Conservation (phyloP, 2,888 invertebrate genomes). For the Brassicogethes aeneus region DNA sequence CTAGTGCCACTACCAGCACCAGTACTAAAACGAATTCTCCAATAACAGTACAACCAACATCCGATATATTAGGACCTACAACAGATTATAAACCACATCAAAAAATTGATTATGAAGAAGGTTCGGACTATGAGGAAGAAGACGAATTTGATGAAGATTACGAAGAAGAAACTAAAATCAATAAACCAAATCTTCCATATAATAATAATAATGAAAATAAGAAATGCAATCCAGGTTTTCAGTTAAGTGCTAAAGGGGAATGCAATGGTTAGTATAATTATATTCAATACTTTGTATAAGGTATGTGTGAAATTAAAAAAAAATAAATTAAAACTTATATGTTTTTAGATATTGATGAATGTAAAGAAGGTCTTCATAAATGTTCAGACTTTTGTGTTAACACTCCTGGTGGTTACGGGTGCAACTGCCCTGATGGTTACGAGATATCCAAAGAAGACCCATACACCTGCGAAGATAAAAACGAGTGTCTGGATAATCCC, state of each 20-base stretch:
- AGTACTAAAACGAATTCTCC: too few species aligned
- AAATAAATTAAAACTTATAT: background rate
- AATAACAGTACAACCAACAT: too few species aligned
- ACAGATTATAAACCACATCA: too few species aligned
- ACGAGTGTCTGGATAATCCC: slow-evolving; percentile 38
- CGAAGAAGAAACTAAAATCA: slow-evolving; percentile 5
- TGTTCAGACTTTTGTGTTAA: slow-evolving; percentile 49
- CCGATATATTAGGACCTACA: too few species aligned
- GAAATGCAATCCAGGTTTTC: slow-evolving; percentile 39
- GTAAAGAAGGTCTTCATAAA: slow-evolving; percentile 25
- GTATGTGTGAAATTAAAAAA: background rate
- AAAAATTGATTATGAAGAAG: too few species aligned
- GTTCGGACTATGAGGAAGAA: slow-evolving; percentile 4
- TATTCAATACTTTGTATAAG: background rate
- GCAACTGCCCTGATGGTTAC: slow-evolving; percentile 47
- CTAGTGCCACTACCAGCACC: too few species aligned
- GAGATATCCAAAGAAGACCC: slow-evolving; percentile 29
- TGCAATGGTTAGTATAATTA: slow-evolving; percentile 34
- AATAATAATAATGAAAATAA: too few species aligned
- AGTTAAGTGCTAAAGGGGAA: slow-evolving; percentile 40
- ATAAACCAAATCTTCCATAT: too few species aligned
- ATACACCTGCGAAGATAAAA: slow-evolving; percentile 32
- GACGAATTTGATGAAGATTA: slow-evolving; percentile 6
- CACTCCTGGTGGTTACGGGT: slow-evolving; percentile 46
- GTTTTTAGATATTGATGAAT: slow-evolving; percentile 39